These are phyloP conservation scores for Trinorchestia longiramus DNA, from an alignment of 1,140 invertebrate species.

Conservation along the genomic window DNA sequence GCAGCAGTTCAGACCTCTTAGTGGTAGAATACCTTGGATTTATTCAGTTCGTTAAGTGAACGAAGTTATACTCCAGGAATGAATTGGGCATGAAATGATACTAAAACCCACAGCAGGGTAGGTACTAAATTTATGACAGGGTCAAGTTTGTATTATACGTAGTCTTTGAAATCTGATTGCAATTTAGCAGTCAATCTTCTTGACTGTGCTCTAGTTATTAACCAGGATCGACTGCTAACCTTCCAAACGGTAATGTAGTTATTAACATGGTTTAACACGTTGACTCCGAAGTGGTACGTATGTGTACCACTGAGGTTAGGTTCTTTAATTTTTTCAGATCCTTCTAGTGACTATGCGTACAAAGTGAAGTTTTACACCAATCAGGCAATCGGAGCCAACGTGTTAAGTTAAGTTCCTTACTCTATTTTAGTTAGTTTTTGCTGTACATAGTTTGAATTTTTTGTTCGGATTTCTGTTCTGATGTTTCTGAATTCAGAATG, in stretches of 20 bases:
- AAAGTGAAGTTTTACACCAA: neutral
- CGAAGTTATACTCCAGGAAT: neutral
- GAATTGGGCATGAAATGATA: neutral
- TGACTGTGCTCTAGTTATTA: neutral
- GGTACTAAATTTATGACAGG: neutral
- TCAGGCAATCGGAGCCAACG: too few relatives aligned
- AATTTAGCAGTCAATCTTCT: neutral
- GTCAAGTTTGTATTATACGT: neutral
- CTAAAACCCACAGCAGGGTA: neutral
- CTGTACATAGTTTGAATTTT: neutral
- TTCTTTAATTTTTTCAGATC: too few relatives aligned
- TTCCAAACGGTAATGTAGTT: neutral
- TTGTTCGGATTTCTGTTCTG: neutral
- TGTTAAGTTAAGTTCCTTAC: too few relatives aligned
- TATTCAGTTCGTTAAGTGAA: neutral
- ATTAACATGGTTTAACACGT: neutral
- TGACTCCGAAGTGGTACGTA: too few relatives aligned
- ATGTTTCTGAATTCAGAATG: neutral
- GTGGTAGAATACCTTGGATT: neutral
- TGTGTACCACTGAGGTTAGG: too few relatives aligned
- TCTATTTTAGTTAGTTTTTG: too few relatives aligned
- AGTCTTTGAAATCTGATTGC: neutral
- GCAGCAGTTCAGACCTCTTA: neutral
- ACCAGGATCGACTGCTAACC: too few relatives aligned
- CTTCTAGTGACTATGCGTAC: too few relatives aligned